Evolutionary conservation across 2,113 vertebrate genomes (phyloP), one percentile per base, ranked within the genome.

Genomic region (Hepsetus odoe): DNA sequence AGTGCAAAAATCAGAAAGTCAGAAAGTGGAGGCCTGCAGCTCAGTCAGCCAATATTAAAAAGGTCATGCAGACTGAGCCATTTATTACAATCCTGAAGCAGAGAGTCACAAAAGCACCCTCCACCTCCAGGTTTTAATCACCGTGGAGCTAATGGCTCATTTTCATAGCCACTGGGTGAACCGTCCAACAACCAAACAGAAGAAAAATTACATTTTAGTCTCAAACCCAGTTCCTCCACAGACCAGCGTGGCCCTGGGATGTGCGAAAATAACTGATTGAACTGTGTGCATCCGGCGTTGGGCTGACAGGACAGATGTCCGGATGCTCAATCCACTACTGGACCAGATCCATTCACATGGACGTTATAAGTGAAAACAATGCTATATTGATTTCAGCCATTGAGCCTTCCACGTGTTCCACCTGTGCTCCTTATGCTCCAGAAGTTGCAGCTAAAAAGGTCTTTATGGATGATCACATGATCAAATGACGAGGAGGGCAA

Each of bases 231-330:
- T 42, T 49, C 18, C 46, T 20, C 18, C 46, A 20, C 16, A 56
- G 33, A 76, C 64, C 32, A 53, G 1, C 44, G n/a, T 35, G 53
- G 32, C 10, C 64, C 64, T 28, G 38, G 44, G 64, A 76, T 49
- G 58, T 32, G 26, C 49, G 44, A 58, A 6, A 68, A 58, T 22
- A 76, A 68, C 74, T 42, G 49, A 53, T 18, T 55, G 73, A 76
- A 74, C 13, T 65, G 61, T 51, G 44, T 7, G 14, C 13, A 14
- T 49, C 61, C 38, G 22, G n/a, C 51, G 22, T 22, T 5, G n/a
- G 24, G 51, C 20, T 24, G 22, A 55, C 51, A 55, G 51, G n/a
- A 55, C 4, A 10, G n/a, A 24, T 55, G 51, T 55, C 22, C 22
- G n/a, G n/a, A 55, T 18, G 51, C 51, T 8, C 16, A 8, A 46